A percentile compares a stretch with the other conserved stretches of the same genome.
Evolutionary conservation across 2,888 invertebrate genomes (phyloP).

Genomic region (Philereme transversata): DNA sequence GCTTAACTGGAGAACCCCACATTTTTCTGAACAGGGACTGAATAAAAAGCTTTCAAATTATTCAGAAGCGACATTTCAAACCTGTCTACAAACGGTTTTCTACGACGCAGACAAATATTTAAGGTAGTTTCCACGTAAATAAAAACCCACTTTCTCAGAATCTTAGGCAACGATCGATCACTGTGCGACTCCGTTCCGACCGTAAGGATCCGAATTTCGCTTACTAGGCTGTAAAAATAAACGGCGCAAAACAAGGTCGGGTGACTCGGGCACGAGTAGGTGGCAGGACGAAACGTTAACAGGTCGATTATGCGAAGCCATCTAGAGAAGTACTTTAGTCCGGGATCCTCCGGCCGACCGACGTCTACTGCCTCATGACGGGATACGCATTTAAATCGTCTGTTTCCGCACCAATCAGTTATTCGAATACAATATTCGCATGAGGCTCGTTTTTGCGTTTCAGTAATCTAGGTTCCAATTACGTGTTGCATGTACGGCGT

Average conservation of each 20-base stretch:
- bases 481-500: constrained; percentile 22
- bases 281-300: constrained; percentile 67
- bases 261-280: constrained; percentile 39
- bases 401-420: constrained; percentile 65
- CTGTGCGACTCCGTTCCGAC: constrained; percentile 30
- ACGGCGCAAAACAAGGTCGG: constrained; percentile 57
- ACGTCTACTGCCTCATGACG: constrained; percentile 71
- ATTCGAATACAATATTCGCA: constrained; percentile 60
- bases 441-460: constrained; percentile 56
- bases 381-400: constrained; percentile 80
- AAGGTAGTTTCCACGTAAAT: constrained; percentile 18
- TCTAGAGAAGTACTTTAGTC: constrained; percentile 58
- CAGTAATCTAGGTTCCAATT: constrained; percentile 17
- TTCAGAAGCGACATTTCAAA: constrained; percentile 12
- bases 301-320: constrained; percentile 77
- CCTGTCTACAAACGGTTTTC: constrained; percentile 5
- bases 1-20: constrained; percentile 13
- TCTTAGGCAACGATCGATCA: constrained; percentile 35
- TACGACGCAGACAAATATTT: constrained; percentile 20
- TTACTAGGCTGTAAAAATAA: constrained; percentile 66
- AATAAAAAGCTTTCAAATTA: constrained; percentile 3
- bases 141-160: constrained; percentile 25
- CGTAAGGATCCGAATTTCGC: constrained; percentile 50
- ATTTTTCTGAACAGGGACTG: constrained; percentile 11
- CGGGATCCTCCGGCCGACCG: constrained; percentile 54